Conservation (phyloP, 1,140 invertebrate genomes). For the Matsumurasca onukii region DNA sequence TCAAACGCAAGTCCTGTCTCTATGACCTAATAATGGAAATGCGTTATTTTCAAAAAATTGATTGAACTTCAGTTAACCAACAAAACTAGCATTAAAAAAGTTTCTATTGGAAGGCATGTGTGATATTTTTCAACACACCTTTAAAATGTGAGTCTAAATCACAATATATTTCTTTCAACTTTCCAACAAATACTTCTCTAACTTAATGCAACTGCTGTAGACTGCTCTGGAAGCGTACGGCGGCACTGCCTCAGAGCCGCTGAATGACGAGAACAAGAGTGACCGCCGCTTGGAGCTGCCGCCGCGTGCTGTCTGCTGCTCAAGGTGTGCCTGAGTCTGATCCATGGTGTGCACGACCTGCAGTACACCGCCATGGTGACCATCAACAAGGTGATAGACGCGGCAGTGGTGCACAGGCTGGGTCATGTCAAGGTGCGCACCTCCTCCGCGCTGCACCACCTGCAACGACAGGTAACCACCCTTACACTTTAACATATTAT, state of each 20-base stretch:
- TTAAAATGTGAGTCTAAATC: too few species aligned
- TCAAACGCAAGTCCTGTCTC: too few species aligned
- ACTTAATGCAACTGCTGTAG: too few species aligned
- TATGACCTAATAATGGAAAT: too few species aligned
- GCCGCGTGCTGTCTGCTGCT: conserved; percentile 54
- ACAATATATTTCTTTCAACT: too few species aligned
- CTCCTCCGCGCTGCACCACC: conserved; percentile 42
- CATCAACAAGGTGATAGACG: conserved; percentile 62
- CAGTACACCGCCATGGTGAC: conserved; percentile 61
- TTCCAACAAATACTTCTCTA: too few species aligned
- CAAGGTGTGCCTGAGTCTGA: conserved; percentile 53
- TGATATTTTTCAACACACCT: too few species aligned
- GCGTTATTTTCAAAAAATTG: too few species aligned
- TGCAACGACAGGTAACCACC: conserved; percentile 38
- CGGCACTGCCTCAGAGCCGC: conserved; percentile 17
- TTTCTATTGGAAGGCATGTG: too few species aligned
- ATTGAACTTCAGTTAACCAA: too few species aligned
- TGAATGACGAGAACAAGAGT: conserved; percentile 1
- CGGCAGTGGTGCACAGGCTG: conserved; percentile 49
- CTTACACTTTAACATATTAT: too few species aligned
- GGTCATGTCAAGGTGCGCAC: conserved; percentile 42
- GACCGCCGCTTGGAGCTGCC: conserved; percentile 43
- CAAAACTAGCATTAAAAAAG: too few species aligned
- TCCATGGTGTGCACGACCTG: conserved; percentile 58
- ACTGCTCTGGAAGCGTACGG: conserved; percentile 44